Conservation (phyloP, 2,888 invertebrate species). For the Ophion slaviceki region DNA sequence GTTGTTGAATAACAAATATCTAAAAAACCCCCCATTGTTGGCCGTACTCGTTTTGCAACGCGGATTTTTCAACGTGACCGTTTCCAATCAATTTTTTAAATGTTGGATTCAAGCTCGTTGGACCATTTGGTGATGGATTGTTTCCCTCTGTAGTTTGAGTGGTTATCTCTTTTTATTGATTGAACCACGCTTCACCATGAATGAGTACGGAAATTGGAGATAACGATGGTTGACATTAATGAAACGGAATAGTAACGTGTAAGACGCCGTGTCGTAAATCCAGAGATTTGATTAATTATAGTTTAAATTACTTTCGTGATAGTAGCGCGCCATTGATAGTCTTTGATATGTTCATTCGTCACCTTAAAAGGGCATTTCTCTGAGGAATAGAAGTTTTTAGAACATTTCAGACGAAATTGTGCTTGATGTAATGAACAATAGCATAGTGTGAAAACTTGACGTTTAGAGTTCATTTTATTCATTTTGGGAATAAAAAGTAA, state of each 20-base stretch:
- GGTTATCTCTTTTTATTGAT: background rate
- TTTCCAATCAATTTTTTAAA: background rate
- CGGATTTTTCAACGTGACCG: background rate
- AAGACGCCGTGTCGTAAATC: background rate
- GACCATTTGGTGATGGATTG: slow-evolving; percentile 37
- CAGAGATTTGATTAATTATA: background rate
- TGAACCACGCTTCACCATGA: background rate
- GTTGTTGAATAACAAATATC: background rate
- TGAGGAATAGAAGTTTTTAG: background rate
- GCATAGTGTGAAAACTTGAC: too few relatives aligned
- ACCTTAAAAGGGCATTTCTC: background rate
- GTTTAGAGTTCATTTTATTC: background rate
- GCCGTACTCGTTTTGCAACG: slow-evolving; percentile 4
- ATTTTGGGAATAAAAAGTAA: background rate
- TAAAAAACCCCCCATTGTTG: background rate
- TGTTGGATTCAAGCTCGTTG: slow-evolving; percentile 2
- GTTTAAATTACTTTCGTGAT: background rate
- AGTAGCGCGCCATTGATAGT: too few relatives aligned
- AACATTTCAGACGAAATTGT: background rate
- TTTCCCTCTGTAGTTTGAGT: background rate
- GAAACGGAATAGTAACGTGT: background rate
- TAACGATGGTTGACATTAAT: background rate
- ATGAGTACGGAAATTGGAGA: background rate
- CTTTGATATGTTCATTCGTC: too few relatives aligned
- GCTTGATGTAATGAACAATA: too few relatives aligned